Evolutionary conservation across 2,113 vertebrate species (phyloP).

Genomic region (Poicephalus gulielmi): DNA sequence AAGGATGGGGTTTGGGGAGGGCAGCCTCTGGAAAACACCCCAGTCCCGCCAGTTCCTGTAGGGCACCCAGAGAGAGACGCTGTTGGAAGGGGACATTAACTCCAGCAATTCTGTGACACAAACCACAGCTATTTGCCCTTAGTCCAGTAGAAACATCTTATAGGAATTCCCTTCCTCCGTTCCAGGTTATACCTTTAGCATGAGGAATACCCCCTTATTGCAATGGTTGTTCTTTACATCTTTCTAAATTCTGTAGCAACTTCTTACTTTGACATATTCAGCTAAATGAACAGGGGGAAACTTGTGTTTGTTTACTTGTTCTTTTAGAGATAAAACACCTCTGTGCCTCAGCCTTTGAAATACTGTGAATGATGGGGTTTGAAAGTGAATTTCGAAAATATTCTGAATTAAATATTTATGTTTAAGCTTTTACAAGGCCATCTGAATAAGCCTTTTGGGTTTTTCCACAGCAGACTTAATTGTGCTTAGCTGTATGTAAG

Average conservation of each 20-base stretch:
- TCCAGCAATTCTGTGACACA: not conserved
- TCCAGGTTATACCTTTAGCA: not conserved
- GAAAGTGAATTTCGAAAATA: constrained; percentile 63
- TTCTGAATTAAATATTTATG: constrained; percentile 71
- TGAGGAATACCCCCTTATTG: not conserved
- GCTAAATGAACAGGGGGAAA: constrained; percentile 39
- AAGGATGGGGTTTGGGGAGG: not conserved
- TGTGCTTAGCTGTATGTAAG: constrained; percentile 20
- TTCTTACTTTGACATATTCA: constrained; percentile 43
- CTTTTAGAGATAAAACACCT: constrained; percentile 60
- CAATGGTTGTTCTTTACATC: not conserved
- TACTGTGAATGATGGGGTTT: constrained; percentile 50
- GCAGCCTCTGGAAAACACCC: not conserved
- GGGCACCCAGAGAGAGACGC: not conserved
- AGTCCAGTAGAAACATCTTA: not conserved
- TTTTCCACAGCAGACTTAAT: constrained; percentile 51
- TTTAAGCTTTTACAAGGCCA: constrained; percentile 60
- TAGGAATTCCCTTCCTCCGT: not conserved
- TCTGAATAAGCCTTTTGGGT: constrained; percentile 46
- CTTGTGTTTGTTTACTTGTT: constrained; percentile 65
- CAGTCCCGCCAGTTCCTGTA: not conserved
- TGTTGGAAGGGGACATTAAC: not conserved
- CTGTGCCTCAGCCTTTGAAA: constrained; percentile 64
- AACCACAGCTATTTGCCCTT: not conserved
- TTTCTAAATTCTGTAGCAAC: constrained; percentile 31